phyloP scores from a whole-genome alignment of 2,888 invertebrate genomes.

The Cantharis flavilabris region DNA sequence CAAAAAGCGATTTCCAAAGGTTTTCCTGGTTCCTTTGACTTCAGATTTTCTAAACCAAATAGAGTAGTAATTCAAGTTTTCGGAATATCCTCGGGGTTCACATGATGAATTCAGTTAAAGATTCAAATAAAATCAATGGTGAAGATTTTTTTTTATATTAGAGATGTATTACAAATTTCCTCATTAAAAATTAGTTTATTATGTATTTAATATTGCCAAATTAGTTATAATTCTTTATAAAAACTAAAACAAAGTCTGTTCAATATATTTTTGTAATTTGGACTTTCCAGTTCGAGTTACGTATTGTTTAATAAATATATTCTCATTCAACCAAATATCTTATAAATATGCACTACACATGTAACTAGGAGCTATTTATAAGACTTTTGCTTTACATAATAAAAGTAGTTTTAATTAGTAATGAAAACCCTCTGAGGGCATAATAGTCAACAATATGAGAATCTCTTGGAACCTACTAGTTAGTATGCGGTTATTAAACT shows the following conservation, averaged over 20 bases:
- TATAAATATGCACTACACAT: background rate
- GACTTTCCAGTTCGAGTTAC: background rate
- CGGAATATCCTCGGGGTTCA: background rate
- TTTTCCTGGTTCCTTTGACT: background rate
- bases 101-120: background rate
- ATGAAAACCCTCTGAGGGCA: background rate
- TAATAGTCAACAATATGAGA: background rate
- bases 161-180: background rate
- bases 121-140: background rate
- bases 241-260: no score
- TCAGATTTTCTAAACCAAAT: background rate
- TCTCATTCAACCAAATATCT: background rate
- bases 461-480: background rate
- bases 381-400: background rate
- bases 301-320: background rate
- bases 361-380: background rate
- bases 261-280: background rate
- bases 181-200: background rate
- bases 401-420: background rate
- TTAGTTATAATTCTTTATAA: no score
- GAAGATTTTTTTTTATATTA: background rate
- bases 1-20: background rate
- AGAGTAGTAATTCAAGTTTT: background rate
- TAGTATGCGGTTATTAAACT: background rate
- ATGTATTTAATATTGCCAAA: background rate